phyloP scores from a whole-genome alignment of 2,113 vertebrate species.

The Calonectris borealis region DNA sequence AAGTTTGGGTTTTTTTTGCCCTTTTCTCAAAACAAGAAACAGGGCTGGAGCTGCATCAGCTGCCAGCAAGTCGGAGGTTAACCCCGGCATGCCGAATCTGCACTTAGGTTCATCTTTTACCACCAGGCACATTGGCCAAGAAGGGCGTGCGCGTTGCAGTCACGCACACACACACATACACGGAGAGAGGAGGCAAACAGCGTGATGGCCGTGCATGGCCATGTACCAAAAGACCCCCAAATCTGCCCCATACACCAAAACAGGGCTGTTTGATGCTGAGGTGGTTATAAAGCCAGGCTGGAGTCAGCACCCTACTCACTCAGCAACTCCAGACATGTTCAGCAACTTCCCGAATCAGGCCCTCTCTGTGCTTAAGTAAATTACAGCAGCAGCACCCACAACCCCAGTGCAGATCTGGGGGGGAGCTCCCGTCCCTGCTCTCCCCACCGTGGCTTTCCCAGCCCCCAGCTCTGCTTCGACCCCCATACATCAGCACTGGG shows the following conservation, averaged over 20 bases:
- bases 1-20: neutral
- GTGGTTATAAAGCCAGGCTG: neutral
- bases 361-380: neutral
- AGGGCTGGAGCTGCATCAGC: neutral
- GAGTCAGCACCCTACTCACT: neutral
- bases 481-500: neutral
- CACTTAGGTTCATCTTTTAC: neutral
- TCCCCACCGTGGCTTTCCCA: neutral
- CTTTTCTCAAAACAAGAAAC: neutral
- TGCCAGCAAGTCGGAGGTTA: neutral
- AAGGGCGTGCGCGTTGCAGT: neutral
- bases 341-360: neutral
- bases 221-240: rapidly evolving
- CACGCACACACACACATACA: neutral
- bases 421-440: rapidly evolving
- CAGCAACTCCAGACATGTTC: neutral
- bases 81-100: neutral
- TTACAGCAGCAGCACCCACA: neutral
- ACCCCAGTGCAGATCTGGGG: rapidly evolving
- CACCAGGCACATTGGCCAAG: neutral
- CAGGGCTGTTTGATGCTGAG: neutral
- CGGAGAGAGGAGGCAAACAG: neutral
- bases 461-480: neutral
- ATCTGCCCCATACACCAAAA: neutral
- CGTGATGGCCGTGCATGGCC: neutral